Evolutionary conservation across 2,113 vertebrate genomes (phyloP), one percentile per base, ranked within the genome.

Genomic region (Rhinolophus ferrumequinum): DNA sequence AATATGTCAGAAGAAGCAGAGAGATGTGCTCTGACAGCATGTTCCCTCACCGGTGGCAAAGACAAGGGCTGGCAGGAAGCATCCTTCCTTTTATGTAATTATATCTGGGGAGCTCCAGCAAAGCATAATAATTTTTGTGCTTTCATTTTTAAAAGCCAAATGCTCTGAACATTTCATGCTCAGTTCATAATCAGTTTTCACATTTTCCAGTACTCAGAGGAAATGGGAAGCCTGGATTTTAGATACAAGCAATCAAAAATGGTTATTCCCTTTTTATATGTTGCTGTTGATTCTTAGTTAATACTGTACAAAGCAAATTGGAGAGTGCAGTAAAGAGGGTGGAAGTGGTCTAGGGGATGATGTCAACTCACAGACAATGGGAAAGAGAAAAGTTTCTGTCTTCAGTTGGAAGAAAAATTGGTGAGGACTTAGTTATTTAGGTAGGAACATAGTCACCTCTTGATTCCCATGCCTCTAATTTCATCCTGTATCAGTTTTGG

Each of bases 131-230:
- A 70, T 62, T 90, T 96, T 72, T 91, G 21, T 67, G 67, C 72
- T 95, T 96, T 96, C 84, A 79, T 85, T 92, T 96, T 90, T 77
- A 75, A 95, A 92, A 96, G 67, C 41, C 33, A 88, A 92, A 81
- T 52, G 16, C 41, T 83, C 38, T 89, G 82, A 94, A 89, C 30
- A 33, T 75, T 91, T 84, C n/a, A 85, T 88, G 76, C 44, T 82
- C 15, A 35, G 26, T 82, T 96, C 77, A 82, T 95, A 88, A 96
- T 87, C 84, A 47, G 24, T 69, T 77, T 93, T 79, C 69, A 94
- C 60, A 70, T 95, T 97, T 97, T 80, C 79, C 66, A 85, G 95
- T 84, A 75, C 84, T 96, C 90, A 84, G 69, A 88, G 88, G 76
- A 97, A 92, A 95, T 7, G 5, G 41, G 54, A 93, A 88, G 79